These are phyloP conservation scores for Gobiocypris rarus DNA, from an alignment of 2,113 vertebrate genomes.

Conservation along the genomic window DNA sequence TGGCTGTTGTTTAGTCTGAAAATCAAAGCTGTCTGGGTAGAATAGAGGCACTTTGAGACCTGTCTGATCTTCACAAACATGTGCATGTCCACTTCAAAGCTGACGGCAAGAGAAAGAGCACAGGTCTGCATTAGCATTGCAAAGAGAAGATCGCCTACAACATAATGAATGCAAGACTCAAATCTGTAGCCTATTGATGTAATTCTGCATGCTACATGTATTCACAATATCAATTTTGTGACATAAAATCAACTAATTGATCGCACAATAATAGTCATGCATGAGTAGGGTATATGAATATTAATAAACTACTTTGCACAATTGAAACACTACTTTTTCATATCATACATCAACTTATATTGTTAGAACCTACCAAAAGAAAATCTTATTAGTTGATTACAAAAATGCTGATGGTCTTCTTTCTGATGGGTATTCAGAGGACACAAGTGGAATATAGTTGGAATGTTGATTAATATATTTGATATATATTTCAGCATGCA, in stretches of 20 bases:
- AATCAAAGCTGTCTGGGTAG: conserved; percentile 50
- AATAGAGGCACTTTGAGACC: conserved; percentile 43
- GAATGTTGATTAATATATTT: not conserved
- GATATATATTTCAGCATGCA: not conserved
- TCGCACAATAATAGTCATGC: not conserved
- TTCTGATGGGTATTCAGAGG: not conserved
- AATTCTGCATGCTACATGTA: not conserved
- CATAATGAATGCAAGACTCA: not conserved
- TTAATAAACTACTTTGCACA: not conserved
- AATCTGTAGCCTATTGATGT: not conserved
- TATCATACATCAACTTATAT: not conserved
- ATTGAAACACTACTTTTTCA: not conserved
- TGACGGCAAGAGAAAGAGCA: not conserved
- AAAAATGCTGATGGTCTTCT: not conserved
- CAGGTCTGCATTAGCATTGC: conserved; percentile 22
- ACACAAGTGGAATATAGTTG: not conserved
- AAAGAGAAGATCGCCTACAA: not conserved
- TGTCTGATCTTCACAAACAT: conserved; percentile 46
- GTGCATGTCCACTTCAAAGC: conserved; percentile 44
- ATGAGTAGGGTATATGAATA: not conserved
- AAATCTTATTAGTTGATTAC: not conserved
- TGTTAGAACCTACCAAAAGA: not conserved
- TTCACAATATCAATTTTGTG: not conserved
- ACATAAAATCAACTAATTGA: not conserved
- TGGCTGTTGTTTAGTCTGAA: conserved; percentile 23